phyloP scores from a whole-genome alignment of 2,888 invertebrate species.

The Saturnia pavonia region DNA sequence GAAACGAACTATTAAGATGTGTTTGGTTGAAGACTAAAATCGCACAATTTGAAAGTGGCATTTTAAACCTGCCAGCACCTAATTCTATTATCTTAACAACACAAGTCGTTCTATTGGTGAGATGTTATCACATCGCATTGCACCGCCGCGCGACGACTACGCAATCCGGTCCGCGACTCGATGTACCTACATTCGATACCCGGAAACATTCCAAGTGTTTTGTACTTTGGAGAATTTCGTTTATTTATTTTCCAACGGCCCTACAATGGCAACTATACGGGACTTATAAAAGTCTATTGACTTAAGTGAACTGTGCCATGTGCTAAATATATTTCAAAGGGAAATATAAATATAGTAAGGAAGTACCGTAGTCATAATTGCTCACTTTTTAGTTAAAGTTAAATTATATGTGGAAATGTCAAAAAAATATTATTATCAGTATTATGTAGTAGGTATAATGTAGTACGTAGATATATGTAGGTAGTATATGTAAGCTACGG shows the following conservation, averaged over 20 bases:
- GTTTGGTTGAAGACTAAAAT: not conserved
- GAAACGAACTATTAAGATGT: not conserved
- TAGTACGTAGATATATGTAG: no score
- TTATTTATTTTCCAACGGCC: not conserved
- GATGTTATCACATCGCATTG: conserved; percentile 3
- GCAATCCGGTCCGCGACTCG: conserved; percentile 6
- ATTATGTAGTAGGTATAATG: no score
- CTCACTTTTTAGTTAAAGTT: no score
- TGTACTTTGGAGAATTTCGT: not conserved
- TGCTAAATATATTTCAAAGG: no score
- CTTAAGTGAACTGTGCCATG: no score
- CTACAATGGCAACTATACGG: not conserved
- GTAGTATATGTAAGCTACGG: no score
- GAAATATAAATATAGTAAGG: no score
- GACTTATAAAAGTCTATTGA: no score
- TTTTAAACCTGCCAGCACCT: conserved; percentile 4
- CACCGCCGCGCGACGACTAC: not conserved
- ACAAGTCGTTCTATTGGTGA: not conserved
- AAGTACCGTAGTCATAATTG: no score
- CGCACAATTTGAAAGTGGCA: not conserved
- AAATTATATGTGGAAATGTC: no score
- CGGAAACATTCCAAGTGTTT: not conserved
- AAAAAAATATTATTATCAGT: no score
- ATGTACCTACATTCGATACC: not conserved
- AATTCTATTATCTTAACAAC: not conserved